These are phyloP conservation scores for Buathra laborator DNA, from an alignment of 2,888 invertebrate genomes.

Conservation along the genomic window DNA sequence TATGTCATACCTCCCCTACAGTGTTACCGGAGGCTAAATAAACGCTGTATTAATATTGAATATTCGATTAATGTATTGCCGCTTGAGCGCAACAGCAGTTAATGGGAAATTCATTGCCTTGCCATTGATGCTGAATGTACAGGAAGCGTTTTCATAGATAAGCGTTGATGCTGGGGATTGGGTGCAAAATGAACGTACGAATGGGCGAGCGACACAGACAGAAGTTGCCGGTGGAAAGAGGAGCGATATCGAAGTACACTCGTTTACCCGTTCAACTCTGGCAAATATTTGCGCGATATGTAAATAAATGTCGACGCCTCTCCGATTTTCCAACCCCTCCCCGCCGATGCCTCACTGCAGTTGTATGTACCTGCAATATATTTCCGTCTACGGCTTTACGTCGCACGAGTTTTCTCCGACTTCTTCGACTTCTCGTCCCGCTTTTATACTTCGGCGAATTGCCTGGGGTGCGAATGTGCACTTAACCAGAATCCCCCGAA, in stretches of 20 bases:
- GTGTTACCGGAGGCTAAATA: neutral
- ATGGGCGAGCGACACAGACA: neutral
- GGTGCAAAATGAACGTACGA: conserved; percentile 25
- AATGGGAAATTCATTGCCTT: conserved; percentile 26
- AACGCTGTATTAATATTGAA: conserved; percentile 20
- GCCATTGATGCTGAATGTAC: conserved; percentile 31
- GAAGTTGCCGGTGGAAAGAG: neutral
- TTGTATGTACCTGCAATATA: neutral
- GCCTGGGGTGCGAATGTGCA: neutral
- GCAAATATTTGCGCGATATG: conserved; percentile 53
- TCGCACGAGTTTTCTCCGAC: neutral
- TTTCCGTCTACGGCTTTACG: neutral
- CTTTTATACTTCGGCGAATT: neutral
- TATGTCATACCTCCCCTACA: neutral
- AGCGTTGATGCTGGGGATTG: conserved; percentile 20
- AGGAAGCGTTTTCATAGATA: conserved; percentile 36
- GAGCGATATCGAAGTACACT: conserved; percentile 33
- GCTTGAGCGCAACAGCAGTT: conserved; percentile 11
- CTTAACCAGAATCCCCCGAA: neutral
- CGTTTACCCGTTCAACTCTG: conserved; percentile 30
- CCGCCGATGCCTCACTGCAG: neutral
- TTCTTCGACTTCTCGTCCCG: neutral
- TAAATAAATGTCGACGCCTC: conserved; percentile 45
- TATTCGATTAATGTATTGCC: conserved; percentile 7
- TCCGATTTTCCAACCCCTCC: conserved; percentile 16